Percentiles rank a stretch among this genome's conserved stretches.
Conservation (phyloP, 1,140 invertebrate species). For the Cephus cinctus region DNA sequence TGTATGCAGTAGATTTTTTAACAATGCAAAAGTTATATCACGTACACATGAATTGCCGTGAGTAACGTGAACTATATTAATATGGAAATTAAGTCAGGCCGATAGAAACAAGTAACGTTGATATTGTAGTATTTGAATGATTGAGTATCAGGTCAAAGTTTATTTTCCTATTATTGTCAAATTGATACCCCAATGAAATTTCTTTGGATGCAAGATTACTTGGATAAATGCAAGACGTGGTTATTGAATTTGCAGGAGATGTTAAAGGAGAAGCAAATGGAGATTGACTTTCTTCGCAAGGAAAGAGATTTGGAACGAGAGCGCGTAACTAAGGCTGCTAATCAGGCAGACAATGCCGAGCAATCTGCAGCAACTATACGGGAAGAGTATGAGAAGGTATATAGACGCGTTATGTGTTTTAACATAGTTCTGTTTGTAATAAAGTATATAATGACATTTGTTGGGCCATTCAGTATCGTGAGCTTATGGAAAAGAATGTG, state of each 20-base stretch:
- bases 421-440: slow-evolving; percentile 16
- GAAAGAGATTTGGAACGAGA: slow-evolving; percentile 86
- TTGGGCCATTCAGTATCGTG: slow-evolving; percentile 50
- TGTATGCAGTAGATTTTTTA: too few species aligned
- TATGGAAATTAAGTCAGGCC: too few species aligned
- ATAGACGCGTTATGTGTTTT: background rate
- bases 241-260: slow-evolving; percentile 71
- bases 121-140: too few species aligned
- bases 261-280: slow-evolving; percentile 88
- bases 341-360: slow-evolving; percentile 69
- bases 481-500: slow-evolving; percentile 58
- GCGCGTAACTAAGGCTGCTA: slow-evolving; percentile 67
- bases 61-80: too few species aligned
- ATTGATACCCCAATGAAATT: too few species aligned
- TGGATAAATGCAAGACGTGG: too few species aligned
- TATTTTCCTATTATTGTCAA: too few species aligned
- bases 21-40: too few species aligned
- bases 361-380: slow-evolving; percentile 52
- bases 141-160: too few species aligned
- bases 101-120: too few species aligned
- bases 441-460: slow-evolving; percentile 3
- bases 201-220: too few species aligned
- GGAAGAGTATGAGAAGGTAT: slow-evolving; percentile 60
- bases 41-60: too few species aligned
- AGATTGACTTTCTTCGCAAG: slow-evolving; percentile 85